Evolutionary conservation across 2,113 vertebrate genomes (phyloP).

Genomic region (Rhinoptilus africanus): DNA sequence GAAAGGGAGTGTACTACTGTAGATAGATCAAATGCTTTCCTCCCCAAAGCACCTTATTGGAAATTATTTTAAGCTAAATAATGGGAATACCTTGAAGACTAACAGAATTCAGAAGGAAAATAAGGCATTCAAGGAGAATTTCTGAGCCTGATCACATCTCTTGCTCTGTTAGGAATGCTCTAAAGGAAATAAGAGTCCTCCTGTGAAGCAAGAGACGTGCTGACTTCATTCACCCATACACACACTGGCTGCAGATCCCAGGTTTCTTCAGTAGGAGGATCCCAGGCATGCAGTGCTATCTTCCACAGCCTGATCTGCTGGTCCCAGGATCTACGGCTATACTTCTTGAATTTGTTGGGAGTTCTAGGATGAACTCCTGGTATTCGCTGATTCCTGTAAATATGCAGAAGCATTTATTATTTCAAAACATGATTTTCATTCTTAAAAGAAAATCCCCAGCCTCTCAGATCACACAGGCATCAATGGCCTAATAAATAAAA

Average conservation of each 20-base stretch:
- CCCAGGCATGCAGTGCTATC: constrained; percentile 93
- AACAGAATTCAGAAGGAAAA: neutral
- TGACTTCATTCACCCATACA: constrained; percentile 19
- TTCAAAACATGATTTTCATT: neutral
- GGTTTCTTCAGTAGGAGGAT: constrained; percentile 81
- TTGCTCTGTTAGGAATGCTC: neutral
- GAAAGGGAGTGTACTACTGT: neutral
- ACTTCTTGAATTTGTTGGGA: constrained; percentile 97
- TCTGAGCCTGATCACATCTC: neutral
- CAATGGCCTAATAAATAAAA: neutral
- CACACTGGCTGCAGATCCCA: constrained; percentile 82
- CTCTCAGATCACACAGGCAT: neutral
- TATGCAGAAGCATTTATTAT: neutral
- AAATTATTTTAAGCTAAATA: neutral
- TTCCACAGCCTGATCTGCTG: constrained; percentile 96
- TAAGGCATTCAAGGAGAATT: neutral
- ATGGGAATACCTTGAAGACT: neutral
- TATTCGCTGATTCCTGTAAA: constrained; percentile 83
- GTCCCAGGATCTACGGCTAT: constrained; percentile 97
- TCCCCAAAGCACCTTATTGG: accelerated
- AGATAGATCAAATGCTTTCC: neutral
- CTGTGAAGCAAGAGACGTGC: neutral
- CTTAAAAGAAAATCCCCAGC: neutral
- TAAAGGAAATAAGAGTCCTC: neutral
- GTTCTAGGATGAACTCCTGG: constrained; percentile 91